These are phyloP conservation scores for Troides aeacus DNA, from an alignment of 2,888 invertebrate species.

Conservation along the genomic window DNA sequence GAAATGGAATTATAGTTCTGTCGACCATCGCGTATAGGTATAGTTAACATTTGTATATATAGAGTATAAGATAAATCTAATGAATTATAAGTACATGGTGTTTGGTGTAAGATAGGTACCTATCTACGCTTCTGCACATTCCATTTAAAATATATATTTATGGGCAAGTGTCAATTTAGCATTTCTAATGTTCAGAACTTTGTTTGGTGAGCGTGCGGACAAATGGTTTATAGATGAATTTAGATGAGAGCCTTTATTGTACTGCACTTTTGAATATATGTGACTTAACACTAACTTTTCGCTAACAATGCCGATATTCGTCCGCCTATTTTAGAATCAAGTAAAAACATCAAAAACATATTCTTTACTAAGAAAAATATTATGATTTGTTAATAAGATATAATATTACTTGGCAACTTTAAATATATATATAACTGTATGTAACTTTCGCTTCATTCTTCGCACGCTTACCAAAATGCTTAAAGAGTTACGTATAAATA, in stretches of 20 bases:
- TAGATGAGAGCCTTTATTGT: background rate
- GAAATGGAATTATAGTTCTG: constrained; percentile 72
- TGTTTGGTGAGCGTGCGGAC: constrained; percentile 52
- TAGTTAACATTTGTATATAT: constrained; percentile 73
- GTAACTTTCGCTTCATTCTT: background rate
- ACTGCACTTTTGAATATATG: constrained; percentile 9
- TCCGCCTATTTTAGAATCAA: background rate
- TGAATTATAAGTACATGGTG: constrained; percentile 67
- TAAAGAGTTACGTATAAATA: constrained; percentile 28
- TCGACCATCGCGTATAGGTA: constrained; percentile 71
- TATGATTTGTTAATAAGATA: background rate
- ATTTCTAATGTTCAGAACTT: constrained; percentile 40
- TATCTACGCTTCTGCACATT: constrained; percentile 75
- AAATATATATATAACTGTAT: background rate
- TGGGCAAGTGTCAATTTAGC: constrained; percentile 76
- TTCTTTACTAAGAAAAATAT: background rate
- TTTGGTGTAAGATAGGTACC: constrained; percentile 77
- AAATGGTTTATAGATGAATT: background rate
- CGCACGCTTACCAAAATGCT: constrained; percentile 49
- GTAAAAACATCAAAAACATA: background rate
- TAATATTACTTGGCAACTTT: background rate
- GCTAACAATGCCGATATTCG: constrained; percentile 17
- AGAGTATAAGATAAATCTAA: constrained; percentile 55
- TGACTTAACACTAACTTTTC: background rate
- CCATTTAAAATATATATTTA: constrained; percentile 73